A percentile compares a stretch with the other conserved stretches of the same genome.
Evolutionary conservation across 2,113 vertebrate species (phyloP).

Genomic region (Nothobranchius furzeri): DNA sequence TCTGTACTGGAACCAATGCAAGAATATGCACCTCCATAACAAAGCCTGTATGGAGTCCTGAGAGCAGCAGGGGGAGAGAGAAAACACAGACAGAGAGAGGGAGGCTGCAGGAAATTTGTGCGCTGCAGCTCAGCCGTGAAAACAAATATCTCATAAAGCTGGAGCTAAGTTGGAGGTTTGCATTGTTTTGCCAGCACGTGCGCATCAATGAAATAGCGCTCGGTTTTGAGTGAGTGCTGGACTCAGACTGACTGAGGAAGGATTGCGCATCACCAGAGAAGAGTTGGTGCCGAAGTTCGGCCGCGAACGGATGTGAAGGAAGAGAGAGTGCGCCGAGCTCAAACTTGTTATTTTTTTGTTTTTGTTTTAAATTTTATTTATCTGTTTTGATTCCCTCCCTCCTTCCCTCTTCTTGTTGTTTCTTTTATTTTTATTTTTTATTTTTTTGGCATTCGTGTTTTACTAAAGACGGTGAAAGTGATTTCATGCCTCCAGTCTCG

Average conservation of each 20-base stretch:
- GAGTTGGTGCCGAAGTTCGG: conserved; percentile 78
- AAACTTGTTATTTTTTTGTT: conserved; percentile 55
- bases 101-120: conserved; percentile 27
- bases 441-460: conserved; percentile 42
- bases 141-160: conserved; percentile 20
- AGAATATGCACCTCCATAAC: conserved; percentile 76
- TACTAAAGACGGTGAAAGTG: conserved; percentile 75
- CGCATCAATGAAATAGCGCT: conserved; percentile 44
- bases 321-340: conserved; percentile 58
- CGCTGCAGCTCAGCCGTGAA: conserved; percentile 14
- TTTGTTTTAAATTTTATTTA: not conserved
- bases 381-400: not conserved
- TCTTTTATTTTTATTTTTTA: conserved; percentile 5
- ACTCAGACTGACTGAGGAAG: conserved; percentile 36
- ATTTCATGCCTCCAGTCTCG: conserved; percentile 80
- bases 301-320: conserved; percentile 73
- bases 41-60: conserved; percentile 72
- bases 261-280: conserved; percentile 70
- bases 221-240: conserved; percentile 40
- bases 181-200: conserved; percentile 65
- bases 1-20: conserved; percentile 75
- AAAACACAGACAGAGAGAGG: conserved; percentile 15
- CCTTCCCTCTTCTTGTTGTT: not conserved
- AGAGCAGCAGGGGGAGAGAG: conserved; percentile 28
- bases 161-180: conserved; percentile 65